Evolutionary conservation across 35 echinoderm and acorn worm genomes (phyloP), one percentile per base, ranked within the genome.

Genomic region (Amphiura filiformis): DNA sequence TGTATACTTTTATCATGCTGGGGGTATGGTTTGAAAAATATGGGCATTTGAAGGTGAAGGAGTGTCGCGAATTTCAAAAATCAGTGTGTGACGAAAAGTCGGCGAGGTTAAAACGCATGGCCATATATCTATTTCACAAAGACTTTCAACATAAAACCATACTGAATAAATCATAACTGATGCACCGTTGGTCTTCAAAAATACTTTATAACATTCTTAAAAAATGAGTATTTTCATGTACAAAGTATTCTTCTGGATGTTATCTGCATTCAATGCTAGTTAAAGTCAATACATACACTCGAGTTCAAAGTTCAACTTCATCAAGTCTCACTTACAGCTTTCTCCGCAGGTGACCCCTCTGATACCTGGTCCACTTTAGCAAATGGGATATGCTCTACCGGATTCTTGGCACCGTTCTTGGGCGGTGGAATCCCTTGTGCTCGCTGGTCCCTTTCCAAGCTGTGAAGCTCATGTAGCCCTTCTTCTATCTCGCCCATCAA

Each of bases 301-400:
- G 56, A 61, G 56, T 61, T n/a, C n/a, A n/a, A n/a, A n/a, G n/a
- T n/a, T n/a, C n/a, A n/a, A n/a, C n/a, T n/a, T n/a, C n/a, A n/a
- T n/a, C n/a, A n/a, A n/a, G n/a, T n/a, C 41, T 26, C 32, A 87
- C 93, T 91, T 87, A 94, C 94, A 84, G 90, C 91, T 42, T 87
- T 93, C 28, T 86, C 90, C 32, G 94, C 90, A 37, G 91, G 91
- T 64, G 91, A 93, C 0, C 83, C 88, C 14, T 57, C 34, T 23
- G 94, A 87, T 20, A 93, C 87, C 65, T 90, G 42, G 56, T 90
- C 87, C 26, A 97, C 75, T 38, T 83, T 56, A n/a, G 94, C 91
- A 65, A 96, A 96, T 49, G 87, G 82, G 13, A 91, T 86, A 20
- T 80, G 77, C 36, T 56, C 86, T 34, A 86, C 86, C 33, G 79